Conservation (phyloP, 2,888 invertebrate species). For the Anarsia innoxiella region DNA sequence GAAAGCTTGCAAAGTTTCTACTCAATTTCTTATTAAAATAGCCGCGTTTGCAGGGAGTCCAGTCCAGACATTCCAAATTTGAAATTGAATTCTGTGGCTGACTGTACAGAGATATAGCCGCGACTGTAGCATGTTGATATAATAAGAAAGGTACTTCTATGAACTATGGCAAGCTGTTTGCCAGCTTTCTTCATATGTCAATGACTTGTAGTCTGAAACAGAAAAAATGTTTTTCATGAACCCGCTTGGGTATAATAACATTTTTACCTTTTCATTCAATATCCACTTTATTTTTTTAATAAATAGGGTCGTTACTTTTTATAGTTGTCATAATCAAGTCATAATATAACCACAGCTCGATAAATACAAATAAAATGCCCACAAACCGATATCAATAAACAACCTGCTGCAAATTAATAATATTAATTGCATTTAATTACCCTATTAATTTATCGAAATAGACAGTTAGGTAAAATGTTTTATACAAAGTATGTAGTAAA, state of each 20-base stretch:
- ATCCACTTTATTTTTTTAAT: no score
- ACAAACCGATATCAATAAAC: no score
- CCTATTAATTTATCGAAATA: slow-evolving; percentile 1
- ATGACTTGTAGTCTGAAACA: slow-evolving; percentile 15
- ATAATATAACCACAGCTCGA: no score
- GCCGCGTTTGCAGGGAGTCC: slow-evolving; percentile 5
- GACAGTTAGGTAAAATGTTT: no score
- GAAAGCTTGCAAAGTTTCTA: slow-evolving; percentile 18
- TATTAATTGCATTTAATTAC: slow-evolving; percentile 4
- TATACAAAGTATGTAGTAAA: no score
- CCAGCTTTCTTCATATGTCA: slow-evolving; percentile 44
- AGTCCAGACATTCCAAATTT: slow-evolving; percentile 19
- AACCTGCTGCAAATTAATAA: no score
- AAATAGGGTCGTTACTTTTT: no score
- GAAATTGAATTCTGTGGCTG: slow-evolving; percentile 21
- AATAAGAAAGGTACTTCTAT: slow-evolving; percentile 36
- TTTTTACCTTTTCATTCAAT: no score
- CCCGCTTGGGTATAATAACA: no score
- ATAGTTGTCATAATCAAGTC: no score
- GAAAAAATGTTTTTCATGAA: no score
- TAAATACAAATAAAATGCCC: no score
- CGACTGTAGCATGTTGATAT: slow-evolving; percentile 27
- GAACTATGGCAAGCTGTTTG: slow-evolving; percentile 32
- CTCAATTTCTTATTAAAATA: slow-evolving; percentile 18
- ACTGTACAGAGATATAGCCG: slow-evolving; percentile 38